A percentile compares a stretch with the other conserved stretches of the same genome.
Evolutionary conservation across 2,888 invertebrate species (phyloP).

Genomic region (Troides oblongomaculatus): DNA sequence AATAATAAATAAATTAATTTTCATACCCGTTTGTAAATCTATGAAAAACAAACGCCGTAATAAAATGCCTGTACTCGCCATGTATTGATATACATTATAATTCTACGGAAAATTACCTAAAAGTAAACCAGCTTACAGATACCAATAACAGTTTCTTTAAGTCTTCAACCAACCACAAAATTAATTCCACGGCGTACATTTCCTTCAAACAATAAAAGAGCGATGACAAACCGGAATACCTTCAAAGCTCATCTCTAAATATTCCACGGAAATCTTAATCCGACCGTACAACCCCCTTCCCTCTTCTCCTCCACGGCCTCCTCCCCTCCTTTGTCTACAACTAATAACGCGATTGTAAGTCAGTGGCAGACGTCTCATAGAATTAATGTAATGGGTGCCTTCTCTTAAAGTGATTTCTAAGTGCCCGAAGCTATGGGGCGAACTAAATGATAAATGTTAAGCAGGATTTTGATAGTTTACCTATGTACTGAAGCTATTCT

Average conservation of each 20-base stretch:
- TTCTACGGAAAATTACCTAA: too few relatives aligned
- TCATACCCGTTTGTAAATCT: too few relatives aligned
- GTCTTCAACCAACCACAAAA: slow-evolving; percentile 9
- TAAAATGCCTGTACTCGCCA: too few relatives aligned
- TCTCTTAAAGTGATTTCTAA: slow-evolving; percentile 50
- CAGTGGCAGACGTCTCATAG: slow-evolving; percentile 56
- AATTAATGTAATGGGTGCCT: slow-evolving; percentile 62
- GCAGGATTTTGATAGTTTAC: slow-evolving; percentile 31
- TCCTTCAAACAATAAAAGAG: slow-evolving; percentile 31
- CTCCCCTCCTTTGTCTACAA: slow-evolving; percentile 45
- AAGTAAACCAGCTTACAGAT: too few relatives aligned
- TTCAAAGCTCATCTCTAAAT: slow-evolving; percentile 68
- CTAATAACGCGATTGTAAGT: slow-evolving; percentile 60
- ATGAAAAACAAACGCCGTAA: too few relatives aligned
- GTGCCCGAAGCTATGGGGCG: slow-evolving; percentile 38
- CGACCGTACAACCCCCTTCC: slow-evolving; percentile 38
- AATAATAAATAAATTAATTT: too few relatives aligned
- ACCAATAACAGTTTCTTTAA: too few relatives aligned
- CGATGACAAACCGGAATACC: slow-evolving; percentile 46
- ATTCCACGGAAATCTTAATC: slow-evolving; percentile 71
- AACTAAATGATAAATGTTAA: slow-evolving; percentile 46
- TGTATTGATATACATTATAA: too few relatives aligned
- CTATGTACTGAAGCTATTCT: slow-evolving; percentile 29
- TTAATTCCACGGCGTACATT: slow-evolving; percentile 20
- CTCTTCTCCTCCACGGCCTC: slow-evolving; percentile 21